Evolutionary conservation across 2,888 invertebrate species (phyloP), one percentile per base, ranked within the genome.

Genomic region (Melinaea marsaeus): DNA sequence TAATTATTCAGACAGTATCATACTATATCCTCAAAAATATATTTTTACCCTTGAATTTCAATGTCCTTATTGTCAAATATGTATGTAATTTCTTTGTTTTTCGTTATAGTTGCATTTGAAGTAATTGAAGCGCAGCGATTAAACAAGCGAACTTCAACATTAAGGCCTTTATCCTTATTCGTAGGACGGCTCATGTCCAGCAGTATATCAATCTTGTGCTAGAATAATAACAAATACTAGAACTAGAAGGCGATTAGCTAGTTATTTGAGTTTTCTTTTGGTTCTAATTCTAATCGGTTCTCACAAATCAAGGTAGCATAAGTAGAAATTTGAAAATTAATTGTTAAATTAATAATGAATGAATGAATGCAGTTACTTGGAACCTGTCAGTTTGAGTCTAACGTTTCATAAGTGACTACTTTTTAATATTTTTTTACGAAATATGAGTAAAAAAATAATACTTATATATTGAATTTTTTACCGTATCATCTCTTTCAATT

Each of bases 111-210:
- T 34, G 22, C 55, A 0, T 66, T 62, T 4, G 9, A 51, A 54
- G 35, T n/a, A 6, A 47, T 37, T 2, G 65, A 63, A 13, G 72
- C 69, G 61, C 80, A 82, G 13, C 66, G 74, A 6, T 78, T 73
- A 33, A 69, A 72, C 0, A 83, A 64, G 11, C 37, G 7, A 0
- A 71, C 76, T 11, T 69, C 45, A 0, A 81, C 64, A 0, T 55
- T 4, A 5, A 84, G 60, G 1, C 64, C 37, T 32, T 66, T 34
- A 7, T 75, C 68, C 0, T 61, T 46, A 55, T 71, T 80, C 1
- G 64, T 74, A 0, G 72, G 67, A 6, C 63, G 70, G 0, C 71
- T 77, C 79, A 80, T 78, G 35, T 77, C 70, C 3, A 84, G 58
- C 1, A 62, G 7, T 3, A 84, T 65, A 0, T 73, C 58, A 59